Conservation (phyloP, 2,113 vertebrate species). For the Cairina moschata region DNA sequence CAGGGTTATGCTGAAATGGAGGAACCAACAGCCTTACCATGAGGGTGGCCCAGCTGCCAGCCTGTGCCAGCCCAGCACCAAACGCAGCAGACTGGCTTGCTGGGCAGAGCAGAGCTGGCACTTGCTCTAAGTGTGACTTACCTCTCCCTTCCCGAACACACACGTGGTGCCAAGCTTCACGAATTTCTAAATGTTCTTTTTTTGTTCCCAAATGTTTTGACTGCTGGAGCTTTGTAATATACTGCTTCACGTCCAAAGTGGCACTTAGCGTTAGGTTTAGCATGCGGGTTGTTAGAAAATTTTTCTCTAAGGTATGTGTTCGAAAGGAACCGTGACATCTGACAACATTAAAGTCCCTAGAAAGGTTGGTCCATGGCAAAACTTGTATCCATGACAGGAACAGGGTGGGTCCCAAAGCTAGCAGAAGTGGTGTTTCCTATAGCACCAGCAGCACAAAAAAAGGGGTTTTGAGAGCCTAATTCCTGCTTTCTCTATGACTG, state of each 20-base stretch:
- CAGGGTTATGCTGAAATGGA: neutral
- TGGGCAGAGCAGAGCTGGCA: neutral
- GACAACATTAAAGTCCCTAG: neutral
- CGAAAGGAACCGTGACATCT: neutral
- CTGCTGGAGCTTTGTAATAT: conserved; percentile 13
- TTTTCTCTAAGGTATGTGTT: neutral
- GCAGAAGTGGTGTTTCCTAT: neutral
- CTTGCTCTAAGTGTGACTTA: neutral
- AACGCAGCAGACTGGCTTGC: neutral
- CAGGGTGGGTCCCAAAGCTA: neutral
- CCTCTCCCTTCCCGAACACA: neutral
- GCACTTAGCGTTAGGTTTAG: neutral
- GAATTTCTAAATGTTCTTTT: neutral
- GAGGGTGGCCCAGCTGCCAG: neutral
- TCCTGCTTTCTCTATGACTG: neutral
- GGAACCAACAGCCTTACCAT: neutral
- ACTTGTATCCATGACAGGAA: neutral
- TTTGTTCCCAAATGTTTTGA: neutral
- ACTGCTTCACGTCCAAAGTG: neutral
- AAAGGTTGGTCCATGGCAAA: neutral
- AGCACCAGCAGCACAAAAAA: neutral
- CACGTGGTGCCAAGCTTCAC: neutral
- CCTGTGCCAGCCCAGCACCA: fast-evolving
- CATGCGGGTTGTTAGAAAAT: neutral
- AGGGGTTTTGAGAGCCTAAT: neutral